phyloP scores from a whole-genome alignment of 2,113 vertebrate species.

The Pseudopipra pipra region DNA sequence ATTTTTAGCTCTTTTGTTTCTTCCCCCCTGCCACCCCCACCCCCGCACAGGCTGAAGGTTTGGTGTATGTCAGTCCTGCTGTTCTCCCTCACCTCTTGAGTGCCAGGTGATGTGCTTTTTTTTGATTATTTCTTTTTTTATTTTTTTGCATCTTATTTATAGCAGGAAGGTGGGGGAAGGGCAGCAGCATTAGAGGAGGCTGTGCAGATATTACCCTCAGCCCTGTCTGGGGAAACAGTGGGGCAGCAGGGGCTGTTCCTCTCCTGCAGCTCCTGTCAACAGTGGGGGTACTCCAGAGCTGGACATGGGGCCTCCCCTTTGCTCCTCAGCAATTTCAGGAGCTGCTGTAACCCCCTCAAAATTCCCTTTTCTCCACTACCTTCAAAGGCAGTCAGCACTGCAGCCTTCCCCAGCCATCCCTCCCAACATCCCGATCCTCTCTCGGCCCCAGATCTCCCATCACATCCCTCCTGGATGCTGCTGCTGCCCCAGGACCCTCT shows the following conservation, averaged over 20 bases:
- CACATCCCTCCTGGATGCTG: background rate
- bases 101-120: background rate
- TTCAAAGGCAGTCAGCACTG: background rate
- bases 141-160: background rate
- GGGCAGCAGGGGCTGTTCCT: background rate
- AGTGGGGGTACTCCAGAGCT: background rate
- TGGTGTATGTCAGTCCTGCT: background rate
- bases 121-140: background rate
- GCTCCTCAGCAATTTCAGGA: background rate
- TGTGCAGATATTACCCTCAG: accelerated
- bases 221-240: background rate
- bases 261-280: background rate
- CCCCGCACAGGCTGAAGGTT: background rate
- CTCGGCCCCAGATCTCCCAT: background rate
- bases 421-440: accelerated
- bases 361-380: background rate
- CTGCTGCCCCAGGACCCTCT: background rate
- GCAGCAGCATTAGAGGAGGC: background rate
- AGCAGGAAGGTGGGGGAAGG: background rate
- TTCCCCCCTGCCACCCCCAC: background rate
- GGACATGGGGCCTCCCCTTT: accelerated
- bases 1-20: slow-evolving; percentile 43
- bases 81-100: background rate
- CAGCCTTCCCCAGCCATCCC: background rate
- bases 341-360: background rate